A percentile compares a stretch with the other conserved stretches of the same genome.
Evolutionary conservation across 23 tunicate genomes (phyloP).

Genomic region (Halocynthia roretzi): DNA sequence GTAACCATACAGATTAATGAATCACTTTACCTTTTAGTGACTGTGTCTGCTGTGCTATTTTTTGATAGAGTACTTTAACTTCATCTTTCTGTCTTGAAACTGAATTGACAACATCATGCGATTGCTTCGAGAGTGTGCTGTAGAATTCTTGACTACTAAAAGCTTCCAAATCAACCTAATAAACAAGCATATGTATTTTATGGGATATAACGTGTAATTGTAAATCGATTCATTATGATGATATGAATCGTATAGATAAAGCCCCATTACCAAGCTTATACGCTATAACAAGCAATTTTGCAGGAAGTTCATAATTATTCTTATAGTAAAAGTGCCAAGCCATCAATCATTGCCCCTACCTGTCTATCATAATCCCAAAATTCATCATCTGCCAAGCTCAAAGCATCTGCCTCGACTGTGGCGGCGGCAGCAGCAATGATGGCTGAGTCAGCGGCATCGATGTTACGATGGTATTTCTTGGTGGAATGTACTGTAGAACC

Average conservation of each 20-base stretch:
- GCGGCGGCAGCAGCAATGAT: slow-evolving; percentile 9
- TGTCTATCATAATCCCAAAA: slow-evolving; percentile 98
- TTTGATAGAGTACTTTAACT: slow-evolving; percentile 75
- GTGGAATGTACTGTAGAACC: slow-evolving; percentile 85
- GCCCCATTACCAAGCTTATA: too few relatives aligned
- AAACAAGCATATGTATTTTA: not conserved
- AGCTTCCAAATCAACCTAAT: slow-evolving; percentile 83
- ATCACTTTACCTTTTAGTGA: slow-evolving; percentile 65
- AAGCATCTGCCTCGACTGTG: slow-evolving; percentile 19
- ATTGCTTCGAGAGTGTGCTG: slow-evolving; percentile 65
- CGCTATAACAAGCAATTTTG: too few relatives aligned
- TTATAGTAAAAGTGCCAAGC: not conserved
- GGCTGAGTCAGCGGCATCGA: slow-evolving; percentile 13
- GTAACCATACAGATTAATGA: not conserved
- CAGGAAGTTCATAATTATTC: not conserved
- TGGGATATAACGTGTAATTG: not conserved
- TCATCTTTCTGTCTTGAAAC: slow-evolving; percentile 88
- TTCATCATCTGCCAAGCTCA: slow-evolving; percentile 47
- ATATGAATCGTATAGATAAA: too few relatives aligned
- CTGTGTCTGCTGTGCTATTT: slow-evolving; percentile 66
- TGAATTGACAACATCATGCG: slow-evolving; percentile 56
- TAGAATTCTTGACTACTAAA: slow-evolving; percentile 90
- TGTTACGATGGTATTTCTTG: slow-evolving; percentile 72
- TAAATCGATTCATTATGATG: too few relatives aligned
- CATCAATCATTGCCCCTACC: slow-evolving; percentile 14